Evolutionary conservation across 2,113 vertebrate species (phyloP).

Genomic region (Corydoras maculifer): DNA sequence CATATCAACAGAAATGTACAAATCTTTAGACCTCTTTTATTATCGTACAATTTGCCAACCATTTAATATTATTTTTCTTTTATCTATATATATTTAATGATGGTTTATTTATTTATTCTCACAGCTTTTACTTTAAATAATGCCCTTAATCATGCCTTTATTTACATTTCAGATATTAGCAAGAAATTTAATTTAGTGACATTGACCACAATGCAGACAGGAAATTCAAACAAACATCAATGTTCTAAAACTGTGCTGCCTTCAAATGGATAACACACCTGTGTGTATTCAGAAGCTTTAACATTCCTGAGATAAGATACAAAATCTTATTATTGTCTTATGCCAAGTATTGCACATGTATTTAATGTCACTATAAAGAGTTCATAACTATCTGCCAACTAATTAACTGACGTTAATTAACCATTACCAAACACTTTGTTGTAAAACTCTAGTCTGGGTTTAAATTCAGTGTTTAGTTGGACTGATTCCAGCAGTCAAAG

Average conservation of each 20-base stretch:
- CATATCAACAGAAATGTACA: slow-evolving; percentile 25
- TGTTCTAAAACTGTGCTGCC: slow-evolving; percentile 31
- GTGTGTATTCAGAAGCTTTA: background rate
- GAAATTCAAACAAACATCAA: slow-evolving; percentile 20
- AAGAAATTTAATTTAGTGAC: slow-evolving; percentile 11
- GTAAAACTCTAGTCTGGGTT: background rate
- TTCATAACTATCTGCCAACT: slow-evolving; percentile 7
- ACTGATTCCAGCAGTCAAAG: slow-evolving; percentile 20
- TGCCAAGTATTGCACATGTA: slow-evolving; percentile 35
- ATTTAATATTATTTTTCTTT: background rate
- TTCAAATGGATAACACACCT: slow-evolving; percentile 10
- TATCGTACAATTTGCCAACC: background rate
- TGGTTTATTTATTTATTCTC: slow-evolving; percentile 30
- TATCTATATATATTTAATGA: slow-evolving; percentile 13
- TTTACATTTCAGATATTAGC: slow-evolving; percentile 7
- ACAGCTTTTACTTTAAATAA: slow-evolving; percentile 20
- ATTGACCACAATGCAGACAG: background rate
- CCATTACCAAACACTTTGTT: background rate
- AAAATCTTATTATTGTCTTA: slow-evolving; percentile 16
- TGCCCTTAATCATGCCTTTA: slow-evolving; percentile 25
- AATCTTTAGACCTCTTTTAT: background rate
- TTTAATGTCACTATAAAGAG: slow-evolving; percentile 3
- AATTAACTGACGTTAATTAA: background rate
- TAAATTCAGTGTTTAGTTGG: background rate
- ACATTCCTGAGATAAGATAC: slow-evolving; percentile 58